These are phyloP conservation scores for Carposina sasakii DNA, from an alignment of 1,140 invertebrate species.

Conservation along the genomic window DNA sequence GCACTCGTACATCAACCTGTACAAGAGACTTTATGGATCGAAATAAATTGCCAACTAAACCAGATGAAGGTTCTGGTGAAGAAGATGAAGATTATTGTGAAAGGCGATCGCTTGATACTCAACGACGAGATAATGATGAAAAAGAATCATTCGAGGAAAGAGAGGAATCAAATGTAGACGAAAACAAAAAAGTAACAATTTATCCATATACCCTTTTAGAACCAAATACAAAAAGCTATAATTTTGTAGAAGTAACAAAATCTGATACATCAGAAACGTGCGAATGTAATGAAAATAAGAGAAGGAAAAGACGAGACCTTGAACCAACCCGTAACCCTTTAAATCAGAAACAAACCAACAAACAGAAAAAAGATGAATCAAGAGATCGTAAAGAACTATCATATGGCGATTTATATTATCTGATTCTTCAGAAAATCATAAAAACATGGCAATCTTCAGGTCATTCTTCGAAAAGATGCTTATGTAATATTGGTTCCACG, in stretches of 20 bases:
- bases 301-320: conserved; percentile 28
- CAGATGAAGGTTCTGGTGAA: conserved; percentile 7
- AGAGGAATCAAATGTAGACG: no score
- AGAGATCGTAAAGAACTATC: conserved; percentile 18
- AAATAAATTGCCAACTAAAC: conserved; percentile 40
- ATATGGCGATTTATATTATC: conserved; percentile 45
- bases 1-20: conserved; percentile 56
- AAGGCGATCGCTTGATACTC: conserved; percentile 45
- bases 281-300: conserved; percentile 19
- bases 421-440: conserved; percentile 37
- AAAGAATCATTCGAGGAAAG: no score
- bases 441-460: conserved; percentile 21
- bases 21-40: conserved; percentile 50
- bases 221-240: not conserved
- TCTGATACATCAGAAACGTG: conserved; percentile 6
- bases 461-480: no score
- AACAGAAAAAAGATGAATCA: conserved; percentile 8
- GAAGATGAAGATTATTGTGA: conserved; percentile 61
- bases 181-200: not conserved
- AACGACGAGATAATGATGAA: conserved; percentile 27
- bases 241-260: not conserved
- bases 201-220: not conserved
- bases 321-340: no score
- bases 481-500: conserved; percentile 29
- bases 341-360: conserved; percentile 7